These are phyloP conservation scores for Anorthoa munda DNA, from an alignment of 2,888 invertebrate species.

Conservation along the genomic window DNA sequence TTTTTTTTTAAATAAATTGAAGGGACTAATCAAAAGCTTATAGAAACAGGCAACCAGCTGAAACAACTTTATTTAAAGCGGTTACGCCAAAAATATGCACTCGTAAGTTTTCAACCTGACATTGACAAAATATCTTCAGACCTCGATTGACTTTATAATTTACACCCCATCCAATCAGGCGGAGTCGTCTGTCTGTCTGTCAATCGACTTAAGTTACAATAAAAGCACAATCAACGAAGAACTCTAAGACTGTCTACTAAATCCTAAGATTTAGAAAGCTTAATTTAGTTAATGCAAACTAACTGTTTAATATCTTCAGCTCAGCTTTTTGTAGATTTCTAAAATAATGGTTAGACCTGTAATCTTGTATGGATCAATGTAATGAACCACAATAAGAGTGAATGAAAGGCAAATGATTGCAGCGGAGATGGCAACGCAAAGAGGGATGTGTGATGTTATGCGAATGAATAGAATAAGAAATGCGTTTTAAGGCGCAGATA, in stretches of 20 bases:
- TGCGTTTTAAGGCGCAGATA: too few relatives aligned
- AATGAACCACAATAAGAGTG: too few relatives aligned
- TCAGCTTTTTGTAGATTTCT: not conserved
- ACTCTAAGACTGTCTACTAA: not conserved
- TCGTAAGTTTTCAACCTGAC: constrained; percentile 57
- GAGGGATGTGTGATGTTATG: too few relatives aligned
- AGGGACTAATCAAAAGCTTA: too few relatives aligned
- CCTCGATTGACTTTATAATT: constrained; percentile 61
- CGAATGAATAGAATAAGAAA: too few relatives aligned
- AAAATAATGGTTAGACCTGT: not conserved
- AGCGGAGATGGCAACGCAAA: too few relatives aligned
- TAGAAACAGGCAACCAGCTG: too few relatives aligned
- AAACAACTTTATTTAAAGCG: not conserved
- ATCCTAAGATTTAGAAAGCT: not conserved
- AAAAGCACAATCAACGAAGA: constrained; percentile 9
- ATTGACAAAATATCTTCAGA: constrained; percentile 64
- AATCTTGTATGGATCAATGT: too few relatives aligned
- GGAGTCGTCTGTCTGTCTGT: constrained; percentile 43
- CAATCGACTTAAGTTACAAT: constrained; percentile 16
- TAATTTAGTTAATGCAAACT: constrained; percentile 2
- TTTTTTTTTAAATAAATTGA: too few relatives aligned
- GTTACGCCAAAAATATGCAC: not conserved
- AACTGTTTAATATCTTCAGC: not conserved
- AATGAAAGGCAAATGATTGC: too few relatives aligned
- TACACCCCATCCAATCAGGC: constrained; percentile 49